These are phyloP conservation scores for Platyura marginata DNA, from an alignment of 1,140 invertebrate genomes.

Conservation along the genomic window DNA sequence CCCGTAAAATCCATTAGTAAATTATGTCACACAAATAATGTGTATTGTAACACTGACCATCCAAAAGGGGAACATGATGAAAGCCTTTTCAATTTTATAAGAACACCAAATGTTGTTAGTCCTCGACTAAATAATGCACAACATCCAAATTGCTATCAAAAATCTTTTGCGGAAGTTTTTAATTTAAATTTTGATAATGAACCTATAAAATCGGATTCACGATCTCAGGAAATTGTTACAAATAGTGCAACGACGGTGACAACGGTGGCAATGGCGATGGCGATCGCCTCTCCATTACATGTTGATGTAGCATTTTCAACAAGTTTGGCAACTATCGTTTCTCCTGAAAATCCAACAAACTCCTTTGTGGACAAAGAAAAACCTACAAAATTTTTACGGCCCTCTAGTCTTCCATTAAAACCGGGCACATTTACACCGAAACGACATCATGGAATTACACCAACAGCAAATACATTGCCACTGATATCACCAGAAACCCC, in stretches of 20 bases:
- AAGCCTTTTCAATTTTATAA: conserved; percentile 16
- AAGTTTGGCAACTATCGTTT: conserved; percentile 27
- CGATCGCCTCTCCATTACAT: neutral
- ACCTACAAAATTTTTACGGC: conserved; percentile 47
- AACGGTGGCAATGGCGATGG: neutral
- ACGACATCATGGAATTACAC: conserved; percentile 54
- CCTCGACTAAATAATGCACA: conserved; percentile 11
- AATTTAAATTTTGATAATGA: neutral
- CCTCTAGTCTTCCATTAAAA: conserved; percentile 60
- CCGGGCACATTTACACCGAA: conserved; percentile 63
- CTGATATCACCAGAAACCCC: conserved; percentile 81
- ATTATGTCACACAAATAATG: too few species aligned
- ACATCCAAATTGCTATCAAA: neutral
- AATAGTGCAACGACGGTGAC: conserved; percentile 20
- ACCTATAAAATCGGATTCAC: conserved; percentile 19
- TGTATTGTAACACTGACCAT: neutral
- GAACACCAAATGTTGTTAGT: conserved; percentile 20
- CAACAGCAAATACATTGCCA: conserved; percentile 53
- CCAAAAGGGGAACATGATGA: neutral
- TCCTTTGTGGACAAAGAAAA: conserved; percentile 1
- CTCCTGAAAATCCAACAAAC: conserved; percentile 8
- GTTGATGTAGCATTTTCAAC: conserved; percentile 23
- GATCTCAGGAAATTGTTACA: too few species aligned
- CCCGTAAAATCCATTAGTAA: too few species aligned
- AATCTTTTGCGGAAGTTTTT: too few species aligned